Evolutionary conservation across 2,888 invertebrate species (phyloP), one percentile per base, ranked within the genome.

Genomic region (Dicyrtomina minuta): DNA sequence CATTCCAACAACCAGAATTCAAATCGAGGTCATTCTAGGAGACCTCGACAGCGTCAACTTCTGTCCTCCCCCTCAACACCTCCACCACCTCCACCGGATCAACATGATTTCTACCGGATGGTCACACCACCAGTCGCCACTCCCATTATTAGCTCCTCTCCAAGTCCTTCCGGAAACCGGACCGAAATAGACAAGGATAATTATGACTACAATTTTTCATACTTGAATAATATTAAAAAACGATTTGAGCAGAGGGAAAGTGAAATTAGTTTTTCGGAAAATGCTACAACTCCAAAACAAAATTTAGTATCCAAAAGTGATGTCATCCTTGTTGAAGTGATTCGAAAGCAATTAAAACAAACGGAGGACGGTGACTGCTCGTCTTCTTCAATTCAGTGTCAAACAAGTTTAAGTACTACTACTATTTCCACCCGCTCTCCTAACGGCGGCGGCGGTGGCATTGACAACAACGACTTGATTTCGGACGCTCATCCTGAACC

Each of bases 241-340:
- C 33, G 8, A 8, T 33, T 33, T n/a, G n/a, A n/a, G n/a, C n/a
- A n/a, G n/a, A n/a, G n/a, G n/a, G n/a, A n/a, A n/a, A n/a, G 5
- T 46, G 46, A 46, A 15, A 46, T 33, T 33, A 8, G 33, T 33
- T 3, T 3, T 33, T 8, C 3, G 33, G 4, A 8, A 33, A 33
- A 33, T 33, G 4, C 33, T 8, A 33, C 33, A 5, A 33, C 33
- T 33, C 33, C 33, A 3, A 3, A 33, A 33, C 33, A 33, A 8
- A 33, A 33, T 33, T 33, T 33, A 33, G 8, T 5, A 33, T 3
- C 4, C 3, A 33, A 60, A 15, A 60, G 33, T 17, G 73, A 75
- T 24, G 75, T 75, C 15, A 74, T 77, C 17, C 68, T 77, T 8
- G 77, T 77, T 22, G 75, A 77, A 68, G 77, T 77, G 0, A 77